Conservation (phyloP, 2,797 vertebrate genomes). For the Danio albolineatus region DNA sequence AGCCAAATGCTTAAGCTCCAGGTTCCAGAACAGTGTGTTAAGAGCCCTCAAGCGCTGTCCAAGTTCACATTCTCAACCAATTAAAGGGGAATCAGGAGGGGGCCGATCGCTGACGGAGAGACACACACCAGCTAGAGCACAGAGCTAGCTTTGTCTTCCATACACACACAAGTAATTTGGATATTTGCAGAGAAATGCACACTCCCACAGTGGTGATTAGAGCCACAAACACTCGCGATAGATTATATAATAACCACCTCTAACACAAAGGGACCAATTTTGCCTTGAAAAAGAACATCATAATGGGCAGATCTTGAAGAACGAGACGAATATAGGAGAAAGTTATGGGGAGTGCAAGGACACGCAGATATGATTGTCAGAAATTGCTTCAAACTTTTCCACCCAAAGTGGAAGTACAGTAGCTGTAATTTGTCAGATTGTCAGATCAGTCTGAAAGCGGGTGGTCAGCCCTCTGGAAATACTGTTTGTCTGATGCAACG, state of each 20-base stretch:
- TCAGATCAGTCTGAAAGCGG: constrained; percentile 6
- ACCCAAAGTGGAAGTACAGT: neutral
- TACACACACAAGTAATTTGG: constrained; percentile 35
- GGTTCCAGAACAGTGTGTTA: constrained; percentile 11
- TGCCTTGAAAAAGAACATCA: constrained; percentile 73
- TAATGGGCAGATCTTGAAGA: constrained; percentile 68
- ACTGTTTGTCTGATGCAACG: constrained; percentile 3
- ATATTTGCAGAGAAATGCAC: constrained; percentile 49
- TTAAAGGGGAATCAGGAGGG: constrained; percentile 38
- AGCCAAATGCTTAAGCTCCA: constrained; percentile 3
- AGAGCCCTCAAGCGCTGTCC: constrained; percentile 23
- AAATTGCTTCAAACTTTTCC: constrained; percentile 16
- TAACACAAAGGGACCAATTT: constrained; percentile 81
- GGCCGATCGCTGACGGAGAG: constrained; percentile 24
- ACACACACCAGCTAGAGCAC: constrained; percentile 36
- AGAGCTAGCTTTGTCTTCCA: constrained; percentile 55
- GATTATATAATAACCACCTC: constrained; percentile 74
- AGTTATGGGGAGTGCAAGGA: constrained; percentile 6
- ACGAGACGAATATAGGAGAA: neutral
- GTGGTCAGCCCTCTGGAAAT: constrained; percentile 8
- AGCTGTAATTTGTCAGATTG: constrained; percentile 1
- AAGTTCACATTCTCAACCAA: constrained; percentile 43
- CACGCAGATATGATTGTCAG: neutral
- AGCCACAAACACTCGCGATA: constrained; percentile 68
- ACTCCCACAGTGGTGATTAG: constrained; percentile 74